phyloP scores from a whole-genome alignment of 2,888 invertebrate genomes.

The Erebia ligea region DNA sequence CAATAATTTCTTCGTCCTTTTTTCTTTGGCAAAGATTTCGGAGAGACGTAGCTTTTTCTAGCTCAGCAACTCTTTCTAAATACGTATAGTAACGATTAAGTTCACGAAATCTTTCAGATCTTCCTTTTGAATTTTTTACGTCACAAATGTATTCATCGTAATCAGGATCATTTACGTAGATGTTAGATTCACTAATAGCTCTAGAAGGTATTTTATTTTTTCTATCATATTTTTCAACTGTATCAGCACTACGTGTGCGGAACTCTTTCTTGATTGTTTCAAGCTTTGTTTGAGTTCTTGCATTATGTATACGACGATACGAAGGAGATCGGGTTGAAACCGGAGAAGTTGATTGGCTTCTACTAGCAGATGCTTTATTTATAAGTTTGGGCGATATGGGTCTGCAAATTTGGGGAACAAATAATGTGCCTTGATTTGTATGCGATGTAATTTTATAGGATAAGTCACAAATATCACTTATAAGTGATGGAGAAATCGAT shows the following conservation, averaged over 20 bases:
- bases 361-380: conserved; percentile 50
- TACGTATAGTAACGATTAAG: conserved; percentile 93
- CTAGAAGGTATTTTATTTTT: conserved; percentile 49
- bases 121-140: conserved; percentile 85
- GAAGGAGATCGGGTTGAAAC: conserved; percentile 86
- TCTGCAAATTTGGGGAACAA: conserved; percentile 72
- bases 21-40: conserved; percentile 87
- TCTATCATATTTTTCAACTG: conserved; percentile 72
- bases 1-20: conserved; percentile 91
- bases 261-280: conserved; percentile 68
- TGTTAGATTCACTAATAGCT: conserved; percentile 69
- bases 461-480: conserved; percentile 27
- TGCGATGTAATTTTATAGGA: conserved; percentile 47
- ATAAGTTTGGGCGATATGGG: conserved; percentile 69
- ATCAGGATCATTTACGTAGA: conserved; percentile 80
- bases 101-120: conserved; percentile 92
- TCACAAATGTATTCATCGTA: conserved; percentile 87
- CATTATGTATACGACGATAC: conserved; percentile 84
- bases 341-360: conserved; percentile 81
- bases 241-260: conserved; percentile 87
- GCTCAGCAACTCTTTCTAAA: conserved; percentile 91
- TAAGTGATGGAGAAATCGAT: conserved; percentile 60
- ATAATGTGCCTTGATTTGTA: conserved; percentile 58
- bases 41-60: conserved; percentile 90
- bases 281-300: conserved; percentile 69